Evolutionary conservation across 2,888 invertebrate species (phyloP), one percentile per base, ranked within the genome.

Genomic region (Limenitis camilla): DNA sequence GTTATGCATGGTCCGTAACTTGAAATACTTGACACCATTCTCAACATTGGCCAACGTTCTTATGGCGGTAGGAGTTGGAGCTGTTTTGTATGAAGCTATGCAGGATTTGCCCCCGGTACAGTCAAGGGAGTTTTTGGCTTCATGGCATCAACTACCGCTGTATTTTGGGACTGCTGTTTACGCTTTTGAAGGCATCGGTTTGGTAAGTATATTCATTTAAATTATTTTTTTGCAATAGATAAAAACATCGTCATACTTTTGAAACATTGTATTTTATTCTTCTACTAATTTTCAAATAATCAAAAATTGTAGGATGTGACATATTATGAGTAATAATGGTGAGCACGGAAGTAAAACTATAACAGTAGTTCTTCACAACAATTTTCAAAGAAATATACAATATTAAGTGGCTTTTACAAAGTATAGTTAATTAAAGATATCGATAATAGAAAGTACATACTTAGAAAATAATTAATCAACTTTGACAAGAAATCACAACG

Each of bases 101-200:
- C 90, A 90, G 64, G 93, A 93, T 65, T 78, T 97, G 36, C 95
- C 94, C 0, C 72, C 91, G 0, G 74, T 92, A 0, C 66, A 80
- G 0, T 84, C 90, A 36, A 89, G 94, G 55, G 76, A 75, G 0
- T 91, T 91, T 60, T 79, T 93, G 9, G 92, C 92, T 0, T 79
- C 89, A 5, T 90, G 90, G 80, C 71, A 77, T 53, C 89, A 88
- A 55, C 81, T 95, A 54, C 98, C 99, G 0, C 83, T 99, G 9
- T 99, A 94, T 76, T 97, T 99, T 72, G 98, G 98, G 41, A 98
- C 98, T 0, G 96, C 96, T 28, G 92, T 99, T 52, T 99, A 96
- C 78, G 95, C 98, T 4, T 99, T 98, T 71, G 99, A 99, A 87
- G 99, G 98, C 58, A 98, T 99, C 61, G 95, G 95, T 49, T 78